Percentiles rank a stretch among this genome's conserved stretches.
Conservation (phyloP, 2,113 vertebrate species). For the Orcinus orca region DNA sequence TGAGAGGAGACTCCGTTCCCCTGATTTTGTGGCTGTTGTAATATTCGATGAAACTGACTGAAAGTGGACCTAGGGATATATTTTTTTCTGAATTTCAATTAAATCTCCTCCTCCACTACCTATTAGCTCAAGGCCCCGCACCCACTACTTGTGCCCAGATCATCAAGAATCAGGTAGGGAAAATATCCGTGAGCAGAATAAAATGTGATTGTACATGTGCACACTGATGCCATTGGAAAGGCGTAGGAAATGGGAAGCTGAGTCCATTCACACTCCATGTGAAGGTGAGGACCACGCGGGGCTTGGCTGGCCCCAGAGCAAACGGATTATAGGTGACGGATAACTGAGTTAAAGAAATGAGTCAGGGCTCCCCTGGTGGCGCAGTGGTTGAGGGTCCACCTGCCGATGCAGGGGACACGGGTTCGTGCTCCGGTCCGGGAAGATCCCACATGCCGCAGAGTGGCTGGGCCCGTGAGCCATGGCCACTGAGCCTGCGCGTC, state of each 20-base stretch:
- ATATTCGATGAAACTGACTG: neutral
- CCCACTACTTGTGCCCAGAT: neutral
- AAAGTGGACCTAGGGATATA: neutral
- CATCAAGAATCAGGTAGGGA: neutral
- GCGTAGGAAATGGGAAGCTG: neutral
- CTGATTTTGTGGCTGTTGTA: neutral
- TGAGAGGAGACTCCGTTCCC: neutral
- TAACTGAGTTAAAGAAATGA: neutral
- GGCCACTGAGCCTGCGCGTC: too few relatives aligned
- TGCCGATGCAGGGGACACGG: too few relatives aligned
- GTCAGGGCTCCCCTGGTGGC: too few relatives aligned
- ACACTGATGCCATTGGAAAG: neutral
- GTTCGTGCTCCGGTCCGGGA: too few relatives aligned
- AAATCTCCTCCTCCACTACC: neutral
- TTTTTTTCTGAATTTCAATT: neutral
- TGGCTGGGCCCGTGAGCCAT: too few relatives aligned
- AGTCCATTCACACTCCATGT: neutral
- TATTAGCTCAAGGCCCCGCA: neutral
- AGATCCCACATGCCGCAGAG: too few relatives aligned
- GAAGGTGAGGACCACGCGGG: neutral
- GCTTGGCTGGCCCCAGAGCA: neutral
- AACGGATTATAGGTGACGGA: accelerated
- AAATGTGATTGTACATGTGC: neutral
- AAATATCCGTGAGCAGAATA: neutral
- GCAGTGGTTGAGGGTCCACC: too few relatives aligned